These are phyloP conservation scores for Teleogryllus occipitalis DNA, from an alignment of 1,140 invertebrate genomes.

Conservation along the genomic window DNA sequence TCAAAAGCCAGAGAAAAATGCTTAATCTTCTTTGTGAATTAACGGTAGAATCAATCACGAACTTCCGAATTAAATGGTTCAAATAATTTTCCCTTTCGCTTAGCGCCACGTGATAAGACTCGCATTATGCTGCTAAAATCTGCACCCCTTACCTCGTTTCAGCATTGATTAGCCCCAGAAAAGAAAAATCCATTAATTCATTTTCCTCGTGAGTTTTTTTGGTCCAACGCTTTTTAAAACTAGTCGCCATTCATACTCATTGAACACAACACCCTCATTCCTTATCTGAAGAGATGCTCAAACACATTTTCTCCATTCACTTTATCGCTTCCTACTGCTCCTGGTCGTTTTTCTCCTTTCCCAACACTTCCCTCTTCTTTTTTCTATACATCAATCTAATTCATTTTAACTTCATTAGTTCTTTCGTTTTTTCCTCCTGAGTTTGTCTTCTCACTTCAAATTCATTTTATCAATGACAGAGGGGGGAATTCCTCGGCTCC, in stretches of 20 bases:
- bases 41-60: background rate
- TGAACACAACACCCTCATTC: no score
- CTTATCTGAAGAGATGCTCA: no score
- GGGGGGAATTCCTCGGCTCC: no score
- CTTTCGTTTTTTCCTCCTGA: no score
- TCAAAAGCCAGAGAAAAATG: background rate
- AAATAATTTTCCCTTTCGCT: background rate
- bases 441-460: conserved; percentile 6
- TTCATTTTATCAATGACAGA: background rate
- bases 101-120: background rate
- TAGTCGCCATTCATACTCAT: background rate
- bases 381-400: no score
- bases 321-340: no score
- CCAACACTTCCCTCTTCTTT: no score
- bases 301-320: no score
- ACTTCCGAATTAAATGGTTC: background rate
- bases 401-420: no score
- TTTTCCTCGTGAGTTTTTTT: conserved; percentile 14
- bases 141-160: conserved; percentile 11
- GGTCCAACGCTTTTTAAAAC: background rate
- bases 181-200: conserved; percentile 22
- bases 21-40: background rate
- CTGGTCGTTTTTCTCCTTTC: no score
- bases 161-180: conserved; percentile 16
- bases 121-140: background rate